A percentile compares a stretch with the other conserved stretches of the same genome.
These are phyloP conservation scores for Mechanitis messenoides DNA, from an alignment of 2,888 invertebrate species.

Conservation along the genomic window DNA sequence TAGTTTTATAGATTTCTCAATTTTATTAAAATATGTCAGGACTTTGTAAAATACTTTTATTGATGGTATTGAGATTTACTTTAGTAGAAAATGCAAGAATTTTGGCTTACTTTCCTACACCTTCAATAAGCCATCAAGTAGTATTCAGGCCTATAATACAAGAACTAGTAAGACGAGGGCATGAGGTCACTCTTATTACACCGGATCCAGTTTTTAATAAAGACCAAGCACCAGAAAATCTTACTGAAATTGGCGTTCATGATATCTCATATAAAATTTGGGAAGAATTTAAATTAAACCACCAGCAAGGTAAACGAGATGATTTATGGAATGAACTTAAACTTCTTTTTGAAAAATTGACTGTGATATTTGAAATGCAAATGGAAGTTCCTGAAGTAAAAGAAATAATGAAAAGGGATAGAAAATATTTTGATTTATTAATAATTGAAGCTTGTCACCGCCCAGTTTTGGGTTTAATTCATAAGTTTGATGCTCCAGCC, in stretches of 20 bases:
- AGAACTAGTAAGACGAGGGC: slow-evolving; percentile 49
- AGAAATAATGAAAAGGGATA: slow-evolving; percentile 26
- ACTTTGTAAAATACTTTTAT: neutral
- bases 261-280: slow-evolving; percentile 44
- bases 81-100: slow-evolving; percentile 39
- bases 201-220: slow-evolving; percentile 43
- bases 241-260: slow-evolving; percentile 48
- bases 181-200: slow-evolving; percentile 51
- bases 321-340: slow-evolving; percentile 23
- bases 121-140: slow-evolving; percentile 47
- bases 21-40: too few species aligned
- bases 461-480: slow-evolving; percentile 36
- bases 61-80: slow-evolving; percentile 6
- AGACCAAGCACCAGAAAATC: slow-evolving; percentile 41
- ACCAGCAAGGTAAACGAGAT: slow-evolving; percentile 18
- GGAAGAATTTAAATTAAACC: slow-evolving; percentile 20
- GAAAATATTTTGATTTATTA: slow-evolving; percentile 40
- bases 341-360: slow-evolving; percentile 10
- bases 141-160: slow-evolving; percentile 42
- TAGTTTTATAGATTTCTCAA: too few species aligned
- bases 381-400: slow-evolving; percentile 26
- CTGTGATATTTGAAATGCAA: slow-evolving; percentile 28
- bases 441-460: slow-evolving; percentile 41
- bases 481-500: slow-evolving; percentile 45
- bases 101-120: slow-evolving; percentile 43